Conservation (phyloP, 2,888 invertebrate genomes). For the Noctua janthe region DNA sequence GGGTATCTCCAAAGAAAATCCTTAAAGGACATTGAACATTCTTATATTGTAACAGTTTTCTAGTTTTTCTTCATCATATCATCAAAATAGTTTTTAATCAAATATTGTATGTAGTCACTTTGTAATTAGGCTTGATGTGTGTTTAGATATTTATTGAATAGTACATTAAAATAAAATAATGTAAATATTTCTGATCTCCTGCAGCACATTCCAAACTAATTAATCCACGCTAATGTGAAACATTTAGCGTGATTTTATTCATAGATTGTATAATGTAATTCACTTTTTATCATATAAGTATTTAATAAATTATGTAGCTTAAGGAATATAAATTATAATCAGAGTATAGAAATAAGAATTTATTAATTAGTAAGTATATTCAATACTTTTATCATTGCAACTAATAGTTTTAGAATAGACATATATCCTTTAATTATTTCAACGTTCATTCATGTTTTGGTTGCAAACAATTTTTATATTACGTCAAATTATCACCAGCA, state of each 20-base stretch:
- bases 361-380: conserved; percentile 20
- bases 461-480: too few species aligned
- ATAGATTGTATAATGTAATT: conserved; percentile 43
- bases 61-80: conserved; percentile 44
- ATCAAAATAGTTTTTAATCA: conserved; percentile 29
- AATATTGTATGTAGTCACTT: conserved; percentile 27
- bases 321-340: conserved; percentile 20
- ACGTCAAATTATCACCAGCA: not conserved
- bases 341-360: conserved; percentile 9
- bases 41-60: conserved; percentile 24
- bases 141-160: conserved; percentile 53
- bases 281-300: conserved; percentile 8
- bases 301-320: conserved; percentile 17
- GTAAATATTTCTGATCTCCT: conserved; percentile 81
- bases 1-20: not conserved
- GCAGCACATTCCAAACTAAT: conserved; percentile 88
- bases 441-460: not conserved
- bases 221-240: conserved; percentile 75
- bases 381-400: conserved; percentile 6
- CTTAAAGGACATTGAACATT: not conserved
- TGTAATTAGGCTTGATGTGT: conserved; percentile 56
- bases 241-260: conserved; percentile 70
- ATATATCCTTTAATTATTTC: not conserved
- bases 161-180: conserved; percentile 42
- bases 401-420: not conserved